Evolutionary conservation across 2,888 invertebrate species (phyloP).

Genomic region (Micoletzkya japonica): DNA sequence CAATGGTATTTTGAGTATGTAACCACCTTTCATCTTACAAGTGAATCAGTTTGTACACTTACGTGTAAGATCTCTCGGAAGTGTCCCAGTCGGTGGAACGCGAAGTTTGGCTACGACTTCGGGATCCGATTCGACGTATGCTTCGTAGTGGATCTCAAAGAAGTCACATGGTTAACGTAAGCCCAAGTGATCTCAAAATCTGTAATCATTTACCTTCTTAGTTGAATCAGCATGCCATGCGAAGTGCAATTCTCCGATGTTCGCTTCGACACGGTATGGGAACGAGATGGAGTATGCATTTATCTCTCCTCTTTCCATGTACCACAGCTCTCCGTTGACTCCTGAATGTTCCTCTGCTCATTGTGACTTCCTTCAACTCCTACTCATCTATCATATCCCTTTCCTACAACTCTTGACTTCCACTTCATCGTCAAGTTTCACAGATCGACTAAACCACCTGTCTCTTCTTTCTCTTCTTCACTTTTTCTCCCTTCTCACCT

Average conservation of each 20-base stretch:
- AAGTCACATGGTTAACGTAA: too few relatives aligned
- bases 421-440: not conserved
- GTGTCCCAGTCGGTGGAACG: conserved; percentile 47
- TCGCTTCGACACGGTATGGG: conserved; percentile 53
- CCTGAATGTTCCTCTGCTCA: too few relatives aligned
- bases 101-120: conserved; percentile 59
- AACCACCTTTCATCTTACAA: not conserved
- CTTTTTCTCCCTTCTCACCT: conserved; percentile 40
- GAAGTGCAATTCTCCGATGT: conserved; percentile 54
- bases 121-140: conserved; percentile 48
- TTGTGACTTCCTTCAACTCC: too few relatives aligned
- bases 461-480: not conserved
- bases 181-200: not conserved
- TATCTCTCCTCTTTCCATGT: conserved; percentile 55
- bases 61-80: conserved; percentile 53
- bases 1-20: conserved; percentile 10
- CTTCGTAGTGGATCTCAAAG: conserved; percentile 11
- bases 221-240: conserved; percentile 52
- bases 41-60: conserved; percentile 30
- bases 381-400: too few relatives aligned
- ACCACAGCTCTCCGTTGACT: conserved; percentile 56
- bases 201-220: conserved; percentile 26
- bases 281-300: conserved; percentile 59
- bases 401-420: not conserved
- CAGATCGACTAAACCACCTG: not conserved